These are phyloP conservation scores for Ceyx erithaca DNA, from an alignment of 2,797 vertebrate genomes.

Conservation along the genomic window DNA sequence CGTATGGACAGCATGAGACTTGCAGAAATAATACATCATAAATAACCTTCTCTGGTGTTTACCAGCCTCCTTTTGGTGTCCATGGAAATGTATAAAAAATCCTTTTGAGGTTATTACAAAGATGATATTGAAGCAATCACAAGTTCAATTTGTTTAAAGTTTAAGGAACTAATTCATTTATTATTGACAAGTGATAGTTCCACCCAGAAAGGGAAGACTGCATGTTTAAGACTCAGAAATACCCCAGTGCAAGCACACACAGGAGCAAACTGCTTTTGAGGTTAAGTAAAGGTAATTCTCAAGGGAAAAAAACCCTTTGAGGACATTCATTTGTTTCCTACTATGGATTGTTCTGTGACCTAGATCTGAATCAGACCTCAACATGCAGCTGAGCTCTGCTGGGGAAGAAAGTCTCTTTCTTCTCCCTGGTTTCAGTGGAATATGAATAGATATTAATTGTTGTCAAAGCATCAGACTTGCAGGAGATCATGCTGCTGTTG, in stretches of 20 bases:
- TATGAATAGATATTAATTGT: slow-evolving; percentile 16
- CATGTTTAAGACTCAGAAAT: neutral
- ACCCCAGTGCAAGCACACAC: neutral
- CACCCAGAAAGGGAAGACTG: neutral
- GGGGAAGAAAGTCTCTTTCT: neutral
- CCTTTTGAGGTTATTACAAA: neutral
- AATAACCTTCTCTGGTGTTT: neutral
- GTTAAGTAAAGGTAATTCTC: neutral
- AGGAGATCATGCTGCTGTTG: slow-evolving; percentile 11
- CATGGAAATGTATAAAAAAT: neutral
- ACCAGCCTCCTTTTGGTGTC: neutral
- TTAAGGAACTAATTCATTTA: neutral
- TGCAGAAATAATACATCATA: neutral
- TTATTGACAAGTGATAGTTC: neutral
- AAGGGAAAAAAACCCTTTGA: neutral
- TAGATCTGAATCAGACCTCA: neutral
- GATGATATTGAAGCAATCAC: neutral
- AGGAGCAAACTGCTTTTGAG: neutral
- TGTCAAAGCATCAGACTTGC: slow-evolving; percentile 33
- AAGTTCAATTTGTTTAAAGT: neutral
- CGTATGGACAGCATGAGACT: neutral
- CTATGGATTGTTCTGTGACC: neutral
- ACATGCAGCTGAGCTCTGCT: neutral
- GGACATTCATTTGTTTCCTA: neutral
- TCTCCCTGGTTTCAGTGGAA: neutral